Percentiles rank a stretch among this genome's conserved stretches.
Evolutionary conservation across 2,797 vertebrate species (phyloP).

Genomic region (Melanotaenia boesemani): DNA sequence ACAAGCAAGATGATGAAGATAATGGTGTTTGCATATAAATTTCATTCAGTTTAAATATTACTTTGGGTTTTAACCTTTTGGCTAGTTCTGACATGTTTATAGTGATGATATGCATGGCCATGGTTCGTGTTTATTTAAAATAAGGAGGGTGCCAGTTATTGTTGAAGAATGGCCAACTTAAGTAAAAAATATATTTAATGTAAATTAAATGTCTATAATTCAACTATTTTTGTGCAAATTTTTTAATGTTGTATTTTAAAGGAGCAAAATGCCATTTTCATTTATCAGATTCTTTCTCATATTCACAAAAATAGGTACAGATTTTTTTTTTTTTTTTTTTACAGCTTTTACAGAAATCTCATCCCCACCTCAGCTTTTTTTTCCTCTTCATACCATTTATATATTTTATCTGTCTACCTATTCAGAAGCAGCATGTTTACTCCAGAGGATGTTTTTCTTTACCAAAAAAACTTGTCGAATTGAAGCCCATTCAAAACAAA

Average conservation of each 20-base stretch:
- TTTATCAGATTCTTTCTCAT: not conserved
- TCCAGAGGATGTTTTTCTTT: not conserved
- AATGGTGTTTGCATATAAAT: not conserved
- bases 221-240: no score
- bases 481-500: slow-evolving; percentile 21
- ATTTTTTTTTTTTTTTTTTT: not conserved
- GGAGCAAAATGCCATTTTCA: not conserved
- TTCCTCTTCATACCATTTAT: not conserved
- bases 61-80: no score
- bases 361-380: not conserved
- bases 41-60: not conserved
- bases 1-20: not conserved
- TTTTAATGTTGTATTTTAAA: no score
- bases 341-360: not conserved
- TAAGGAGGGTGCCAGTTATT: no score
- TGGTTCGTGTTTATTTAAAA: no score
- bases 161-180: no score
- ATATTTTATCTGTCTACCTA: slow-evolving; percentile 6
- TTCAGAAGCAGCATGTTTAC: slow-evolving; percentile 30
- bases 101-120: no score
- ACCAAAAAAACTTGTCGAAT: slow-evolving; percentile 10
- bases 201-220: no score
- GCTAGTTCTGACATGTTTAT: no score
- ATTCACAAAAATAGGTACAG: not conserved
- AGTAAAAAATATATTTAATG: no score